phyloP scores from a whole-genome alignment of 2,113 vertebrate species.

The Vidua chalybeata region DNA sequence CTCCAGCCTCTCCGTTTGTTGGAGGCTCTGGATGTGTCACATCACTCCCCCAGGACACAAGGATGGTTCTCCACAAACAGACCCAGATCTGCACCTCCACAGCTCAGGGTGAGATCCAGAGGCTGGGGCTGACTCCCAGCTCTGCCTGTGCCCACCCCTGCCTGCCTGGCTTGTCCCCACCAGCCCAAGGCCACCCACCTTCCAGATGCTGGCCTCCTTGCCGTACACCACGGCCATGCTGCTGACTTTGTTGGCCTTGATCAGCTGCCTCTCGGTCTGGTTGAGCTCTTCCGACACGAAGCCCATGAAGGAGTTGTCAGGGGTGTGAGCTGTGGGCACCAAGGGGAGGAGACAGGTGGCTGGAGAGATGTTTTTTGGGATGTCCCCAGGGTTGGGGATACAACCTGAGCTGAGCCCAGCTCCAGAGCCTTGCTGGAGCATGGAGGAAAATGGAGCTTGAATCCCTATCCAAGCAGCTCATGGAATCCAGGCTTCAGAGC shows the following conservation, averaged over 20 bases:
- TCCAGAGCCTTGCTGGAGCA: neutral
- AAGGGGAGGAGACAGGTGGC: neutral
- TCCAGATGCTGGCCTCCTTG: constrained; percentile 97
- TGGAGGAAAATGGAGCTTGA: neutral
- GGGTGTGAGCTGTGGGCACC: constrained; percentile 89
- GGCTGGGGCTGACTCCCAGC: neutral
- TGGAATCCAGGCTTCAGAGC: neutral
- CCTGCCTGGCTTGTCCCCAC: neutral
- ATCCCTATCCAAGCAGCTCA: neutral
- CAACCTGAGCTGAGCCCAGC: accelerated
- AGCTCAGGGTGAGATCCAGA: neutral
- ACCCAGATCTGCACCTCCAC: neutral
- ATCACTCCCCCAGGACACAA: neutral
- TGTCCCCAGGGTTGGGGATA: accelerated
- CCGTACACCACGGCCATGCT: constrained; percentile 96
- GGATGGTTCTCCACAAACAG: neutral
- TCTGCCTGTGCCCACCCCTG: neutral
- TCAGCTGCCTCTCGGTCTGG: constrained; percentile 82
- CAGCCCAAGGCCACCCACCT: constrained; percentile 75
- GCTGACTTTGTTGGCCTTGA: constrained; percentile 86
- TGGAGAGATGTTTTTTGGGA: neutral
- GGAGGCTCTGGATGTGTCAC: neutral
- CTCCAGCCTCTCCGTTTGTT: neutral
- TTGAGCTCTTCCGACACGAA: constrained; percentile 95
- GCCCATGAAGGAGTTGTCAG: constrained; percentile 99